These are phyloP conservation scores for Lasioglossum leucozonium DNA, from an alignment of 2,888 invertebrate genomes.

Conservation along the genomic window DNA sequence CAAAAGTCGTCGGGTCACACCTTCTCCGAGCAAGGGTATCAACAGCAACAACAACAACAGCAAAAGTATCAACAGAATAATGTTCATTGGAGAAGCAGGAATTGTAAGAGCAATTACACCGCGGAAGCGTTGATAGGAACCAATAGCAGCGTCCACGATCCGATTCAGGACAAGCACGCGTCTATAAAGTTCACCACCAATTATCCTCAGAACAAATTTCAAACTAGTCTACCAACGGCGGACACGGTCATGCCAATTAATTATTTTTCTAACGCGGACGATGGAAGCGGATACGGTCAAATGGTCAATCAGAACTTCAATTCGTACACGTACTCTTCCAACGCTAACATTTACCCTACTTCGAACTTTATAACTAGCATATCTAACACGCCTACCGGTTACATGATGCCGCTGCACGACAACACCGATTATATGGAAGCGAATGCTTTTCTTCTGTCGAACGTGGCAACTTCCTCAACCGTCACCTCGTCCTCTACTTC, in stretches of 20 bases:
- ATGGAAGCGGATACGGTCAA: constrained; percentile 80
- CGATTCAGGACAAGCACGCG: constrained; percentile 78
- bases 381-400: constrained; percentile 80
- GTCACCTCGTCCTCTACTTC: constrained; percentile 61
- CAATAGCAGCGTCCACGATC: constrained; percentile 77
- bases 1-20: constrained; percentile 72
- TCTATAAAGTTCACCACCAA: constrained; percentile 80
- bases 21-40: constrained; percentile 68
- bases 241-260: constrained; percentile 82
- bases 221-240: constrained; percentile 71
- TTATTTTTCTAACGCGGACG: constrained; percentile 82
- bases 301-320: constrained; percentile 83
- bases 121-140: constrained; percentile 83
- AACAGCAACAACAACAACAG: constrained; percentile 67
- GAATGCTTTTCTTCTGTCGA: constrained; percentile 80
- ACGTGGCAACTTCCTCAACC: constrained; percentile 75
- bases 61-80: constrained; percentile 81
- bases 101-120: constrained; percentile 84
- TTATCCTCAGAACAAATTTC: constrained; percentile 81
- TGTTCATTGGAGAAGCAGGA: constrained; percentile 81
- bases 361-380: constrained; percentile 82
- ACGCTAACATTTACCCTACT: constrained; percentile 82
- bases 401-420: constrained; percentile 83
- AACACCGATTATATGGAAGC: constrained; percentile 81
- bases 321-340: constrained; percentile 81